phyloP scores from a whole-genome alignment of 1,140 invertebrate species.

The Scaptomyza hsui region DNA sequence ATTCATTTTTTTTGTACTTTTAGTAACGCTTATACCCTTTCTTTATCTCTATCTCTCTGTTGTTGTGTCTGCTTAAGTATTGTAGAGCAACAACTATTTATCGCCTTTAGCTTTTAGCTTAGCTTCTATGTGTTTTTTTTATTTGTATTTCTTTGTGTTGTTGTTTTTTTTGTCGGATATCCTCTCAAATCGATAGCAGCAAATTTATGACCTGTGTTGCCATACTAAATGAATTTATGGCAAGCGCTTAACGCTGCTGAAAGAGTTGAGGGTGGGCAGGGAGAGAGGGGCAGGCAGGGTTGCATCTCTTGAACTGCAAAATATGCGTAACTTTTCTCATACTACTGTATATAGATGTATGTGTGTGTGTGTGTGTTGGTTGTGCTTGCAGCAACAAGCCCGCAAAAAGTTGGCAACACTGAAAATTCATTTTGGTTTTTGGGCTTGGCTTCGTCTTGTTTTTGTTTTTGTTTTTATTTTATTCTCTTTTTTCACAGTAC shows the following conservation, averaged over 20 bases:
- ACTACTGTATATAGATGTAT: constrained; percentile 5
- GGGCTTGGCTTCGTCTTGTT: constrained; percentile 5
- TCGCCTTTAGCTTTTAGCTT: constrained; percentile 58
- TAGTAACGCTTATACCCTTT: background rate
- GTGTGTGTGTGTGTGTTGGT: constrained; percentile 17
- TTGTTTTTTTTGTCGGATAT: constrained; percentile 34
- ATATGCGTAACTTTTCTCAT: constrained; percentile 65
- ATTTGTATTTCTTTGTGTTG: constrained; percentile 3
- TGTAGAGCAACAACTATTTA: constrained; percentile 57
- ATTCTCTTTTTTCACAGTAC: constrained; percentile 22
- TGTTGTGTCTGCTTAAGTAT: constrained; percentile 8
- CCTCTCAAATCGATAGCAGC: constrained; percentile 65
- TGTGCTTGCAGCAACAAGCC: constrained; percentile 45
- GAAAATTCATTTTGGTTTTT: constrained; percentile 74
- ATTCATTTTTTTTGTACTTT: no score
- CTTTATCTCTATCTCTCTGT: no score
- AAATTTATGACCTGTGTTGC: constrained; percentile 74
- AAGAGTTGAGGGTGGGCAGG: constrained; percentile 16
- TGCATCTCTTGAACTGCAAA: constrained; percentile 44
- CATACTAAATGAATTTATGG: constrained; percentile 81
- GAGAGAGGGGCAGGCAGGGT: background rate
- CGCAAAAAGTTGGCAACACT: constrained; percentile 80
- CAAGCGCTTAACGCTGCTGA: constrained; percentile 56
- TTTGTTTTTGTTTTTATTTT: constrained; percentile 28
- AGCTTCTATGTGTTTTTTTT: constrained; percentile 17